phyloP scores from a whole-genome alignment of 2,113 vertebrate genomes.

The Austrofundulus limnaeus region DNA sequence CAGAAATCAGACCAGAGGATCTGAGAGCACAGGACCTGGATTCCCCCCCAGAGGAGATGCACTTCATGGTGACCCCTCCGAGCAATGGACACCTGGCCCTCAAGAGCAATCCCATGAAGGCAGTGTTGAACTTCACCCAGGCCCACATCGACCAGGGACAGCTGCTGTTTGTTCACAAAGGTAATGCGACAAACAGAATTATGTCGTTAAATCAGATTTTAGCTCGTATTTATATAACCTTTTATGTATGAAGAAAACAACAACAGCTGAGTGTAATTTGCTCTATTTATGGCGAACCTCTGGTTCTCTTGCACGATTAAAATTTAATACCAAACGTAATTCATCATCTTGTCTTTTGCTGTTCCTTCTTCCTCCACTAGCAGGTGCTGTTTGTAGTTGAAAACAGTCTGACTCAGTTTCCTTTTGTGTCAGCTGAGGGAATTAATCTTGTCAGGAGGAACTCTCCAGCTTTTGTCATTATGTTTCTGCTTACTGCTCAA shows the following conservation, averaged over 20 bases:
- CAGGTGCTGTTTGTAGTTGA: constrained; percentile 22
- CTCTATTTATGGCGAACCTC: not conserved
- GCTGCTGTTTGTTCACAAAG: constrained; percentile 86
- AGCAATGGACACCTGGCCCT: constrained; percentile 87
- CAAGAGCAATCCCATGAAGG: constrained; percentile 79
- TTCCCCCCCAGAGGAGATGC: constrained; percentile 77
- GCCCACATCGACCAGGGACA: constrained; percentile 82
- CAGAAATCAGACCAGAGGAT: constrained; percentile 81
- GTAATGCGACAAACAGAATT: constrained; percentile 52
- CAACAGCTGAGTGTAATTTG: not conserved
- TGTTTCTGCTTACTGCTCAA: constrained; percentile 32
- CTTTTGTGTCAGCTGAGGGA: not conserved
- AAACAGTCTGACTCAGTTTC: not conserved
- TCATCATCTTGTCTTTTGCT: constrained; percentile 15
- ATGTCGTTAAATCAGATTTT: not conserved
- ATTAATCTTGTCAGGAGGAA: not conserved
- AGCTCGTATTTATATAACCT: not conserved
- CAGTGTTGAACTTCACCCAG: constrained; percentile 88
- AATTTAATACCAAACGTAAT: not conserved
- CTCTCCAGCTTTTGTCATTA: not conserved
- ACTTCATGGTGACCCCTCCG: constrained; percentile 84
- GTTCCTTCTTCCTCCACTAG: constrained; percentile 26
- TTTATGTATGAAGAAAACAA: not conserved
- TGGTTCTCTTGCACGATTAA: not conserved
- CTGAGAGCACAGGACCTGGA: constrained; percentile 84